phyloP scores from a whole-genome alignment of 2,113 vertebrate genomes.

The Plecotus auritus region DNA sequence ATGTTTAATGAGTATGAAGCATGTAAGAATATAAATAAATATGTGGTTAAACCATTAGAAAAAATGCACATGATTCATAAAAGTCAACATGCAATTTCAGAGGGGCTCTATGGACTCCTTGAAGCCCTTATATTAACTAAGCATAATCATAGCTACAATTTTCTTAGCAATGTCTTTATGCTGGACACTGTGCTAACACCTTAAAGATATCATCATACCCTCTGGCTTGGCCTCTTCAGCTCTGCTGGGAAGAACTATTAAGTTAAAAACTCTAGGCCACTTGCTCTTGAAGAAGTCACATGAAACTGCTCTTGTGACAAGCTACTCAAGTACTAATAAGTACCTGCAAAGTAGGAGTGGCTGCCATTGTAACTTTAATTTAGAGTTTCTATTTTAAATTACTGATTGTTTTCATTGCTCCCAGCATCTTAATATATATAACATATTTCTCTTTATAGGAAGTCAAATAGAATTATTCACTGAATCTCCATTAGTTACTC shows the following conservation, averaged over 20 bases:
- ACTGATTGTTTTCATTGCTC: not conserved
- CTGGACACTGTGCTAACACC: not conserved
- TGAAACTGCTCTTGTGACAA: constrained; percentile 27
- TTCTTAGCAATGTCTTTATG: not conserved
- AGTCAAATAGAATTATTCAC: not conserved
- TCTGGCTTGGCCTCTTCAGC: not conserved
- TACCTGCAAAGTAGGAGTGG: not conserved
- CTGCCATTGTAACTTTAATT: not conserved
- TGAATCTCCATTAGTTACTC: not conserved
- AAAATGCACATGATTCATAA: not conserved
- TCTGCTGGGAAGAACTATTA: not conserved
- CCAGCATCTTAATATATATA: not conserved
- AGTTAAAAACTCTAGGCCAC: not conserved
- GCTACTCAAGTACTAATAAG: not conserved
- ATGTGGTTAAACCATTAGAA: not conserved
- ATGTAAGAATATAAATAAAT: not conserved
- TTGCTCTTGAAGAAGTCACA: not conserved
- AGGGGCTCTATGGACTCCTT: not conserved
- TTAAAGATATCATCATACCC: not conserved
- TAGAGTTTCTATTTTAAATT: constrained; percentile 39
- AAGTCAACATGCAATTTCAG: not conserved
- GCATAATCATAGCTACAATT: not conserved
- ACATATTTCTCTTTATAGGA: not conserved
- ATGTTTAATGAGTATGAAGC: not conserved
- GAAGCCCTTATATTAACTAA: not conserved